Base-by-base conservation (phyloP, 2,113 vertebrate species). In the Brachypodius melanocephalos region DNA sequence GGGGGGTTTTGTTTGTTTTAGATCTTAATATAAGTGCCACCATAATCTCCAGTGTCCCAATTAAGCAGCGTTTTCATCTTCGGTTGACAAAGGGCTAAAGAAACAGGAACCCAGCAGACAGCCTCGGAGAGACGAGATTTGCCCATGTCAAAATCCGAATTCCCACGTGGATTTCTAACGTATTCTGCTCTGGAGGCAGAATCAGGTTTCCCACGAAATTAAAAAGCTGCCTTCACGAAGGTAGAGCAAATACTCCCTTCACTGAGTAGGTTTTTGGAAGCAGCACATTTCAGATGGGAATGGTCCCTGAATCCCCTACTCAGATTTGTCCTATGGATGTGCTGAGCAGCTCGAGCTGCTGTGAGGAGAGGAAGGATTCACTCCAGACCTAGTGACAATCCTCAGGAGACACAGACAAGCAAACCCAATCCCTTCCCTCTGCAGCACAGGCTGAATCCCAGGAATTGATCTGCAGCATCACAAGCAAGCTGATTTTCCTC, bases 221-320 rank as follows among this genome's bases (percentile, higher is more conserved):
- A 12, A 61, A 65, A 79, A 86, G 51, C 72, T 87, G 72, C 59
- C 38, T 89, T 46, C 2, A 6, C n/a, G 17, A 51, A 48, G 49
- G 36, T 0, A 58, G 8, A 76, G 36, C 51, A 77, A 89, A 91
- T 7, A 66, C 3, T 63, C 69, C 62, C 48, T 78, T 43, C 1
- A 0, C 20, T 16, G 46, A 62, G 42, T 0, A n/a, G 31, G 7
- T 52, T 62, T 74, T 22, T 0, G 0, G 81, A 55, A 81, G 51
- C 38, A 52, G 49, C 0, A 0, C 22, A 29, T 32, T 42, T 48
- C 73, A 58, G 55, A 20, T 2, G 14, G 65, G 85, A 22, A 69
- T 17, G 36, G 40, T 15, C 65, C 21, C 73, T 2, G 8, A 84
- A 34, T 38, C 28, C 67, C 31, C 26, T 5, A 9, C 8, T 63